Conservation (phyloP, 2,888 invertebrate genomes). For the Tachina lurida region DNA sequence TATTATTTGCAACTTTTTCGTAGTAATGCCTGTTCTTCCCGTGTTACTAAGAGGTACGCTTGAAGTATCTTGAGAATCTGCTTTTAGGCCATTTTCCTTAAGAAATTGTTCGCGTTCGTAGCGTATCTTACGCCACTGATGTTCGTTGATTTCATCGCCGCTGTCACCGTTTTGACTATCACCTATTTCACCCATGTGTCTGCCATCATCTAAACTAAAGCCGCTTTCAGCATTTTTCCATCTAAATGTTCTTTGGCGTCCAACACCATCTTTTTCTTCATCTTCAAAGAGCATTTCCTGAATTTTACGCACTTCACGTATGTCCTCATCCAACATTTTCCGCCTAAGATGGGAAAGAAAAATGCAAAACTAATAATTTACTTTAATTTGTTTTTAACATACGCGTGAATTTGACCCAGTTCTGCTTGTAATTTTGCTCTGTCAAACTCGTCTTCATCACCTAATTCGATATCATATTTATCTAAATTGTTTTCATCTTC, state of each 20-base stretch:
- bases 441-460: slow-evolving; percentile 92
- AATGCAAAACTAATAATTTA: neutral
- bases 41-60: slow-evolving; percentile 42
- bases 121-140: slow-evolving; percentile 90
- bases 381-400: slow-evolving; percentile 79
- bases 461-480: slow-evolving; percentile 91
- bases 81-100: slow-evolving; percentile 81
- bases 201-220: slow-evolving; percentile 78
- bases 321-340: slow-evolving; percentile 93
- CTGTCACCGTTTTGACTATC: slow-evolving; percentile 83
- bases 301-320: slow-evolving; percentile 90
- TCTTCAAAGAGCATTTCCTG: slow-evolving; percentile 95
- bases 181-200: slow-evolving; percentile 75
- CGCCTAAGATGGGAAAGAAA: slow-evolving; percentile 84
- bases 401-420: slow-evolving; percentile 93
- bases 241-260: slow-evolving; percentile 90
- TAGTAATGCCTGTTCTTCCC: slow-evolving; percentile 2
- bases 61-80: slow-evolving; percentile 67
- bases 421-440: slow-evolving; percentile 90
- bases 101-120: slow-evolving; percentile 92
- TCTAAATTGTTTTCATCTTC: slow-evolving; percentile 93
- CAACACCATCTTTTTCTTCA: slow-evolving; percentile 91
- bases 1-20: slow-evolving; percentile 75
- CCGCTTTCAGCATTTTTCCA: slow-evolving; percentile 91
- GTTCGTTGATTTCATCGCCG: slow-evolving; percentile 88